Evolutionary conservation across 2,888 invertebrate genomes (phyloP).

Genomic region (Priocnemis perturbator): DNA sequence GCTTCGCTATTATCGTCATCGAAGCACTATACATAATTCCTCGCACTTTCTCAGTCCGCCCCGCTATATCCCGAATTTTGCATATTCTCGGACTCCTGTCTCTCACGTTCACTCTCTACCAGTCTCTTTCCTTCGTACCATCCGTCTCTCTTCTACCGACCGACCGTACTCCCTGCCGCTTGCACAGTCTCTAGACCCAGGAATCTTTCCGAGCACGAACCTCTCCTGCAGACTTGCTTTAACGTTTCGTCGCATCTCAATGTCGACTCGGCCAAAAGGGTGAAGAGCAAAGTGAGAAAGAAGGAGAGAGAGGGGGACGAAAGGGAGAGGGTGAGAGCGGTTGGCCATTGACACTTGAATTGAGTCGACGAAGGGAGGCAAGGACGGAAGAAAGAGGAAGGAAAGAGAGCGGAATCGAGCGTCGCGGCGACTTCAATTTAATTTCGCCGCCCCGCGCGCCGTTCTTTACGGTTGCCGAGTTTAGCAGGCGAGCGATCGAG

Average conservation of each 20-base stretch:
- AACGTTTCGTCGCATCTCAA: slow-evolving; percentile 49
- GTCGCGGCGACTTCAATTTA: neutral
- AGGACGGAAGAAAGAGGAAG: slow-evolving; percentile 32
- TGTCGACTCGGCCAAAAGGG: slow-evolving; percentile 25
- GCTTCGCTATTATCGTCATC: neutral
- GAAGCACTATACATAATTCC: no score
- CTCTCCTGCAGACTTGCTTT: slow-evolving; percentile 31
- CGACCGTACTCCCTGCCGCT: neutral
- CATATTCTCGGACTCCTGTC: neutral
- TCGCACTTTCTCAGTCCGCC: no score
- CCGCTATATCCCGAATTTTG: no score
- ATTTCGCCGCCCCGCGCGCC: no score
- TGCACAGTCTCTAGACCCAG: neutral
- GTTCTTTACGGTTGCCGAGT: no score
- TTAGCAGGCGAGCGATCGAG: no score
- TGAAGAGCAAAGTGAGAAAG: slow-evolving; percentile 13
- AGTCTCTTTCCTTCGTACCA: neutral
- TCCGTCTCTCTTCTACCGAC: neutral
- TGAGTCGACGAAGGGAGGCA: slow-evolving; percentile 7
- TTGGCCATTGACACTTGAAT: slow-evolving; percentile 9
- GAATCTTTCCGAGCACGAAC: slow-evolving; percentile 13
- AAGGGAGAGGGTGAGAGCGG: slow-evolving; percentile 17
- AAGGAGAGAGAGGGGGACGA: slow-evolving; percentile 5
- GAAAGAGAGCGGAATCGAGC: slow-evolving; percentile 24
- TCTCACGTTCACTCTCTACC: neutral